Evolutionary conservation across 2,888 invertebrate genomes (phyloP), one percentile per base, ranked within the genome.

Genomic region (Brenthis ino): DNA sequence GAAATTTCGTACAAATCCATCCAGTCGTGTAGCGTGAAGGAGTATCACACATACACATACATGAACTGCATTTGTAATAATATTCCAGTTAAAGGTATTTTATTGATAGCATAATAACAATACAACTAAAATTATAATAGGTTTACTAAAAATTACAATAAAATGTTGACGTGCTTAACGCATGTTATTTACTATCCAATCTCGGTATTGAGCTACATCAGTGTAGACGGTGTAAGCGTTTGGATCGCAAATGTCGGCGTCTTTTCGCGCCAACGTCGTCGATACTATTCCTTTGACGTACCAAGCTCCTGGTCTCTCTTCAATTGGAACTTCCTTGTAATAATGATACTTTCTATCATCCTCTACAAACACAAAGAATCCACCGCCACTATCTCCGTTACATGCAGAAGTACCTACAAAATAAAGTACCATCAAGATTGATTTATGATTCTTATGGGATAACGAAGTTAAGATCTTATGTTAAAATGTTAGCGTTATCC

Each of bases 301-400:
- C 80, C 81, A 85, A 3, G 82, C 73, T 0, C 83, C 85, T 0
- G 77, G 67, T 0, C 76, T 74, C 11, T 75, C 72, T 6, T 70
- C 20, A n/a, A 43, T 1, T 3, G 37, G 37, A 11, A 43, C 11
- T 43, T 76, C 66, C 0, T 54, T 60, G 6, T 73, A 73, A 0
- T 77, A 75, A 0, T 77, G 20, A 1, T 20, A 13, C 4, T 24
- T 50, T 6, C 64, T 43, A 43, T 57, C 70, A 37, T 83, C 81
- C 3, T 83, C 81, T 0, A 82, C 77, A 70, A 84, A 83, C 3
- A 94, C 80, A 20, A 84, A 74, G 71, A 92, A 84, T 1, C 90
- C 93, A 54, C 92, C 91, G 4, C 93, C 93, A 64, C 93, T 93
- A 72, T 93, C 93, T 0, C 93, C 93, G 57, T 92, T 91, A 74